phyloP scores from a whole-genome alignment of 1,140 invertebrate genomes.

The Drosophila athabasca region DNA sequence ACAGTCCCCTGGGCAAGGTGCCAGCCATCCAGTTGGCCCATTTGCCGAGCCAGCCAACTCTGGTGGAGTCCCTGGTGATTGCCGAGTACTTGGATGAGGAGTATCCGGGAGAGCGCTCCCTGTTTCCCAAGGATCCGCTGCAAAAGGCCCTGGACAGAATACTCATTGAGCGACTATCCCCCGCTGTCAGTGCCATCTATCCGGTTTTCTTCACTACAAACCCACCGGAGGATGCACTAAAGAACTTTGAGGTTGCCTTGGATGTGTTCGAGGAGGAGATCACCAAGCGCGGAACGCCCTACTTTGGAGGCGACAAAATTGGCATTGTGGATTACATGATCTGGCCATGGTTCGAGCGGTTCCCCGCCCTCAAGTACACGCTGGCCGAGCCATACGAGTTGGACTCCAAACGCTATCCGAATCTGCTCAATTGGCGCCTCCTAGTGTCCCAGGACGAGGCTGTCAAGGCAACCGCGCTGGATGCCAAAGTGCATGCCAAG shows the following conservation, averaged over 20 bases:
- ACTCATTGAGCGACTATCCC: constrained; percentile 88
- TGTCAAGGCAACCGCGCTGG: constrained; percentile 87
- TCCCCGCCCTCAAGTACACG: constrained; percentile 62
- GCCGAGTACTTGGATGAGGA: constrained; percentile 93
- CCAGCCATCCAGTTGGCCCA: constrained; percentile 90
- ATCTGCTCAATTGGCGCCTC: constrained; percentile 86
- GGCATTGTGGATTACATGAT: constrained; percentile 96
- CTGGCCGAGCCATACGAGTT: constrained; percentile 60
- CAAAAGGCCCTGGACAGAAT: constrained; percentile 91
- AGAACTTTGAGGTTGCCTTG: constrained; percentile 84
- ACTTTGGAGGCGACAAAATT: constrained; percentile 88
- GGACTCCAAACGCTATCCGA: constrained; percentile 72
- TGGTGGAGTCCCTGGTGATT: constrained; percentile 93
- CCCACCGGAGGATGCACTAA: constrained; percentile 61
- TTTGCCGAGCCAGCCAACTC: constrained; percentile 85
- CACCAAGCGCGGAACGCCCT: constrained; percentile 84
- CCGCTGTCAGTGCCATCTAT: constrained; percentile 63
- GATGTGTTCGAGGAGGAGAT: constrained; percentile 89
- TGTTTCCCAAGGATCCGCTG: constrained; percentile 89
- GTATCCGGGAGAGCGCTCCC: constrained; percentile 86
- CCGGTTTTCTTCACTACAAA: constrained; percentile 62
- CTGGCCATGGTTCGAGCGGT: constrained; percentile 94
- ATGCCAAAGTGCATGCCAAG: constrained; percentile 88
- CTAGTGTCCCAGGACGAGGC: constrained; percentile 89
- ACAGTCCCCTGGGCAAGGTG: constrained; percentile 90